Evolutionary conservation across 2,797 vertebrate species (phyloP), one percentile per base, ranked within the genome.

Genomic region (Poecilia gillii): DNA sequence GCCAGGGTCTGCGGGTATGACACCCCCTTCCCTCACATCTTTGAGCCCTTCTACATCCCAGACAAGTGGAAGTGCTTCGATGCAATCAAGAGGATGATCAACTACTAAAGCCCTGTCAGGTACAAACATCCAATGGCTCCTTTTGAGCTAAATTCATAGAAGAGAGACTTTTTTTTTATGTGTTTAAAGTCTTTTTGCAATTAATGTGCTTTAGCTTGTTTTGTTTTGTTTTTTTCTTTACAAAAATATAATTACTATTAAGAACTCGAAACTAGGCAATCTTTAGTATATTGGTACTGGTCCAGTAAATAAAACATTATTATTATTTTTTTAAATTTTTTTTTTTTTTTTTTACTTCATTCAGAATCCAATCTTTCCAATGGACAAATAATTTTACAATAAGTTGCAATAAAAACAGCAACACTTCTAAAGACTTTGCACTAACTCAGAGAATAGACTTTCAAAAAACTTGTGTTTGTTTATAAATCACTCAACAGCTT

Each of bases 51-150:
- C 94, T 99, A 99, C 93, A 99, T 99, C 95, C 99, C 99, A 84
- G 98, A 99, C 93, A 99, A 99, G 92, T 99, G 99, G 99, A 99
- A 99, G 91, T 99, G 98, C 90, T 99, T 99, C 64, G 98, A 99
- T 1, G 97, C 97, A 31, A 95, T 99, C 86, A 97, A 96, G 88
- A 97, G 88, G 91, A 99, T 99, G 98, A 99, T 99, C 89, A 99
- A 98, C 93, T 99, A 97, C 92, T 99, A 91, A 99, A 70, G 13
- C 49, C 73, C 64, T 3, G 31, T 79, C 72, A 91, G 92, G 93
- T 94, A 93, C 3, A 36, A 78, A 55, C 41, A 57, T 59, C 25
- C 43, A 9, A 49, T 55, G 13, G 47, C 39, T 75, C 39, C 8
- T 55, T 74, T 74, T 79, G 14, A 85, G 76, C 51, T 11, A 23